A percentile compares a stretch with the other conserved stretches of the same genome.
Conservation (phyloP, 1,140 invertebrate genomes). For the Drosophila rhopaloa region DNA sequence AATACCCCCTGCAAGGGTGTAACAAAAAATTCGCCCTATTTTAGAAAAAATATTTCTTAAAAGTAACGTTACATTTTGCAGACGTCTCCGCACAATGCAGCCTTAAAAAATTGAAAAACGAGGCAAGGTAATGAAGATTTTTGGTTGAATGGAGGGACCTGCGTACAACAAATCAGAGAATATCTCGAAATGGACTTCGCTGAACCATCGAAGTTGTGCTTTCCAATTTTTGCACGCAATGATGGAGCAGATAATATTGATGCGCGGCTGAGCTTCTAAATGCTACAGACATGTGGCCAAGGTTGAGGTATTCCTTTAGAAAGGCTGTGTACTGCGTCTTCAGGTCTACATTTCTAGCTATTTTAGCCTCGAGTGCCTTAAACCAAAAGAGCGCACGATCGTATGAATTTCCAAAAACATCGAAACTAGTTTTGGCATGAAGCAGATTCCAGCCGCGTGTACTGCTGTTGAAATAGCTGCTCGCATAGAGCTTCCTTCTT, state of each 20-base stretch:
- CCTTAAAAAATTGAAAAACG: background rate
- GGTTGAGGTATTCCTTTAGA: background rate
- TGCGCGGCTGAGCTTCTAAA: background rate
- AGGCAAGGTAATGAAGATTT: background rate
- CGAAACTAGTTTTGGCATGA: background rate
- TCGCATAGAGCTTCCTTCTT: no score
- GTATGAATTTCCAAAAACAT: background rate
- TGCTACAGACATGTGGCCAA: background rate
- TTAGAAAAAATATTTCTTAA: no score
- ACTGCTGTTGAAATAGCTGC: no score
- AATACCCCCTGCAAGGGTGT: no score
- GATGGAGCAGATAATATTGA: background rate
- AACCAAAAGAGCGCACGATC: background rate
- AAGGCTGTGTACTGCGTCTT: background rate
- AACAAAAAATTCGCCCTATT: no score
- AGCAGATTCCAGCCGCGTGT: no score
- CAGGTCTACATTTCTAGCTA: background rate
- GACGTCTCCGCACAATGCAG: slow-evolving; percentile 6
- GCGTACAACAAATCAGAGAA: slow-evolving; percentile 1
- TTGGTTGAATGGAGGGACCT: slow-evolving; percentile 1
- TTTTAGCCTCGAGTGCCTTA: background rate
- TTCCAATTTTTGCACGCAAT: slow-evolving; percentile 1
- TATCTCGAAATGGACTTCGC: slow-evolving; percentile 10
- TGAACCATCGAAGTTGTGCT: background rate
- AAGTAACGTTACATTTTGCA: background rate